A percentile compares a stretch with the other conserved stretches of the same genome.
phyloP scores from a whole-genome alignment of 1,140 invertebrate genomes.

The Apocrypta bakeri region DNA sequence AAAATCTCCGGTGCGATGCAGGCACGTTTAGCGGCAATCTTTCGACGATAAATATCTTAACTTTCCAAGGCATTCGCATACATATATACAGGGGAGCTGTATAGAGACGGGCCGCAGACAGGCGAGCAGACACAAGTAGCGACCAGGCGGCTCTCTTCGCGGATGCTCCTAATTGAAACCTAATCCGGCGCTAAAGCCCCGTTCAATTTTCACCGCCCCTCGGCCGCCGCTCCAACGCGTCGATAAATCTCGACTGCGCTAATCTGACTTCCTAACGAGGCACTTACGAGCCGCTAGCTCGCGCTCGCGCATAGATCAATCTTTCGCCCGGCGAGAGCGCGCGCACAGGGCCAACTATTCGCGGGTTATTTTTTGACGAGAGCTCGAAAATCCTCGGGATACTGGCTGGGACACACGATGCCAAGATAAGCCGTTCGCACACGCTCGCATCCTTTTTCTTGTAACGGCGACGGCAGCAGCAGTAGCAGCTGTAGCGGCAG shows the following conservation, averaged over 20 bases:
- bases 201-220: slow-evolving; percentile 57
- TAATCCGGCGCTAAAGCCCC: slow-evolving; percentile 66
- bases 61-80: not conserved
- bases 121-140: not conserved
- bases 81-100: not conserved
- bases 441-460: not conserved
- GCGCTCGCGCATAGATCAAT: slow-evolving; percentile 31
- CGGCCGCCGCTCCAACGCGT: slow-evolving; percentile 17
- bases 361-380: slow-evolving; percentile 8
- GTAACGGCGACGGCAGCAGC: no score
- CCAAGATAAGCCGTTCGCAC: no score
- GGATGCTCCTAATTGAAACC: slow-evolving; percentile 67
- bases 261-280: slow-evolving; percentile 50
- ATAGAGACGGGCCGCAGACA: not conserved
- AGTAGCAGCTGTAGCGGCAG: no score
- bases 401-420: not conserved
- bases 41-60: not conserved
- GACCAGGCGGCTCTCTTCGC: slow-evolving; percentile 39
- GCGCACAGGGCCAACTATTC: no score
- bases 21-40: slow-evolving; percentile 52
- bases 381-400: not conserved
- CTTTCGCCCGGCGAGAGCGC: not conserved
- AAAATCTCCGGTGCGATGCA: slow-evolving; percentile 50
- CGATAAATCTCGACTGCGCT: slow-evolving; percentile 60
- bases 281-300: slow-evolving; percentile 33